Evolutionary conservation across 2,888 invertebrate genomes (phyloP).

Genomic region (Villa cingulata): DNA sequence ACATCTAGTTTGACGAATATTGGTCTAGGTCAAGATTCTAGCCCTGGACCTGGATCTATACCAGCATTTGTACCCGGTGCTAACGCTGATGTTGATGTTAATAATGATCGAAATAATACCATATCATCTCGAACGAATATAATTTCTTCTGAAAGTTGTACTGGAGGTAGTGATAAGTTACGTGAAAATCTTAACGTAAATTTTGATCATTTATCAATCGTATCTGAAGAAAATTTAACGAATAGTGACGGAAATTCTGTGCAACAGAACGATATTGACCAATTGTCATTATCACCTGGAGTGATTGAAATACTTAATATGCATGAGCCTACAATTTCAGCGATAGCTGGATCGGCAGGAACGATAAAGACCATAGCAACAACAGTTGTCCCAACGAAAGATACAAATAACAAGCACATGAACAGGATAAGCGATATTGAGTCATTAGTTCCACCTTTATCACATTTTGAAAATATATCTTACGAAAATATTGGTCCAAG

Average conservation of each 20-base stretch:
- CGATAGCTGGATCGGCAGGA: neutral
- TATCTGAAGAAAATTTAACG: slow-evolving; percentile 53
- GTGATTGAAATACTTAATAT: neutral
- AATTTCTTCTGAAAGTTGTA: neutral
- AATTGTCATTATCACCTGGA: neutral
- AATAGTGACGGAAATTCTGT: slow-evolving; percentile 23
- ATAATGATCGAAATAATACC: no score
- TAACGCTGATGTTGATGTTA: no score
- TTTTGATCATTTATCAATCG: slow-evolving; percentile 63
- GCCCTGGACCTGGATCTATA: neutral
- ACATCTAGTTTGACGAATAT: neutral
- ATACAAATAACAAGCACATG: slow-evolving; percentile 24
- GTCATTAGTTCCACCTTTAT: slow-evolving; percentile 29
- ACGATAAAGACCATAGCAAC: no score
- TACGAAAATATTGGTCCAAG: slow-evolving; percentile 27
- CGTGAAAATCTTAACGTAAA: slow-evolving; percentile 38
- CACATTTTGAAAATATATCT: slow-evolving; percentile 35
- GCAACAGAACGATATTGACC: slow-evolving; percentile 3
- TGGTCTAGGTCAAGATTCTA: slow-evolving; percentile 14
- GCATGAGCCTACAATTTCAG: no score
- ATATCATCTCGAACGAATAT: neutral
- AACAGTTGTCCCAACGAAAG: neutral
- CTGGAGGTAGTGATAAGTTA: slow-evolving; percentile 18
- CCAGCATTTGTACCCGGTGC: no score
- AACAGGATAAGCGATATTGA: slow-evolving; percentile 25